phyloP scores from a whole-genome alignment of 2,888 invertebrate genomes.

The Vesta saturnalis region DNA sequence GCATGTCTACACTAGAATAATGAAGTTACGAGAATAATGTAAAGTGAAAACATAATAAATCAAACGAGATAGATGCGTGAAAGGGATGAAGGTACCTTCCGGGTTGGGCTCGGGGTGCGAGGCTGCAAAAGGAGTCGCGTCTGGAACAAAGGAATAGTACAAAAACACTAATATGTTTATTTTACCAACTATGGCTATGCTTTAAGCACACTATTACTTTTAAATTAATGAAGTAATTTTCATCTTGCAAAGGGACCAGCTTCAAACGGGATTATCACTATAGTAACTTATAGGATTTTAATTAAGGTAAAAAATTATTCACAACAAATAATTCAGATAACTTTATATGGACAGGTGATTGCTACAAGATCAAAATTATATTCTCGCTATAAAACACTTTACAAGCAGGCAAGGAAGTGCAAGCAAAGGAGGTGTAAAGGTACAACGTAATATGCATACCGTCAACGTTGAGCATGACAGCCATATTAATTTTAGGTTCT shows the following conservation, averaged over 20 bases:
- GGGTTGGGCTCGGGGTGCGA: slow-evolving; percentile 59
- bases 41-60: slow-evolving; percentile 47
- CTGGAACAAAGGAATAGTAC: slow-evolving; percentile 59
- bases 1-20: slow-evolving; percentile 41
- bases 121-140: slow-evolving; percentile 60
- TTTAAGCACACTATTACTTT: slow-evolving; percentile 34
- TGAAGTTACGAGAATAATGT: slow-evolving; percentile 42
- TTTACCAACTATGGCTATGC: slow-evolving; percentile 51
- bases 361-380: background rate
- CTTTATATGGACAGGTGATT: background rate
- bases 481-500: slow-evolving; percentile 89
- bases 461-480: slow-evolving; percentile 81
- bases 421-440: slow-evolving; percentile 3
- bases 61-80: slow-evolving; percentile 49
- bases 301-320: no score
- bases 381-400: slow-evolving; percentile 7
- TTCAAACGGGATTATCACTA: no score
- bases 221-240: background rate
- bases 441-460: slow-evolving; percentile 63
- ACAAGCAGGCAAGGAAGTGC: slow-evolving; percentile 11
- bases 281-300: no score
- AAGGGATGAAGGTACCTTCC: slow-evolving; percentile 57
- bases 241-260: no score
- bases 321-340: no score
- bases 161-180: slow-evolving; percentile 58